phyloP scores from a whole-genome alignment of 2,113 vertebrate genomes.

The Semnopithecus entellus region DNA sequence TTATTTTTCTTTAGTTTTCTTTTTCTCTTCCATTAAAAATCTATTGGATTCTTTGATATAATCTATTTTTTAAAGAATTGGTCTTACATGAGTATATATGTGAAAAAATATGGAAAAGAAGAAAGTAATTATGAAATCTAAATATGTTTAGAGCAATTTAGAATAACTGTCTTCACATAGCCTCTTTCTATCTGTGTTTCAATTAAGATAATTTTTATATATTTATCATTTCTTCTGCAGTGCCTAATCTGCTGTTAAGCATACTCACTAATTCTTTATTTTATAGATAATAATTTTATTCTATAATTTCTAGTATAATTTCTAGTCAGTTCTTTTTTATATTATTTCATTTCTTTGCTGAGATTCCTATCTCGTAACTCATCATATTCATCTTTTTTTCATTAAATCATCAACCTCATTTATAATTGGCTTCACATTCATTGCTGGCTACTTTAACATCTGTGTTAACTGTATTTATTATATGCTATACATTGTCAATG shows the following conservation, averaged over 20 bases:
- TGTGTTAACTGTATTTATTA: not conserved
- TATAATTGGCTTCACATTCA: not conserved
- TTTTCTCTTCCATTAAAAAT: not conserved
- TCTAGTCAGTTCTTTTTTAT: not conserved
- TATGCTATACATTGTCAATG: not conserved
- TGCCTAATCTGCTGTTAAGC: not conserved
- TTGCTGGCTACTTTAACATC: not conserved
- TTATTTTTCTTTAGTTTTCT: not conserved
- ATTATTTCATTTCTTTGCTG: not conserved
- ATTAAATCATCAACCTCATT: not conserved
- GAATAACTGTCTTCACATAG: not conserved
- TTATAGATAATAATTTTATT: not conserved
- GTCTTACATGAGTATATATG: not conserved
- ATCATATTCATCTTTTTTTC: not conserved
- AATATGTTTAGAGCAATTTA: not conserved
- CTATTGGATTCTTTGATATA: not conserved
- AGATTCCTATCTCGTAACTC: not conserved
- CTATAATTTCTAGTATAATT: not conserved
- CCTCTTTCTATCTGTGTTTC: not conserved
- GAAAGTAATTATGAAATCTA: not conserved
- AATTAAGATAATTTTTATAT: not conserved
- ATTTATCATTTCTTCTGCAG: not conserved
- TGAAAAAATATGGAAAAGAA: not conserved
- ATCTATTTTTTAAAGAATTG: not conserved
- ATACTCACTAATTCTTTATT: not conserved